Percentiles rank a stretch among this genome's conserved stretches.
These are phyloP conservation scores for Hesperia comma DNA, from an alignment of 2,888 invertebrate genomes.

Conservation along the genomic window DNA sequence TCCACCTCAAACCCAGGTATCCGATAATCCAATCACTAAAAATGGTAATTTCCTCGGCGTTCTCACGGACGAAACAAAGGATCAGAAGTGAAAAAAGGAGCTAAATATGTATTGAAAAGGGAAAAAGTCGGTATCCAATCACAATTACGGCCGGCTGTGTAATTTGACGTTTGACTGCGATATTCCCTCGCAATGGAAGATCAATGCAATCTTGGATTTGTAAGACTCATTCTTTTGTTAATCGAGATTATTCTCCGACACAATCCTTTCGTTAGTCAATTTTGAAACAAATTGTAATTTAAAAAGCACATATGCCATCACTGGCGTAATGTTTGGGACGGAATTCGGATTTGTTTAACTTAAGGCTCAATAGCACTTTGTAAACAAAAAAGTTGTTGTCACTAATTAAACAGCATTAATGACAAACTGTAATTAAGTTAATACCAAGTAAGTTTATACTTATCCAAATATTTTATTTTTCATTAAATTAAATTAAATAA, in stretches of 20 bases:
- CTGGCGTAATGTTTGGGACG: no score
- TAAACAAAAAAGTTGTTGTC: no score
- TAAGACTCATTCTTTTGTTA: conserved; percentile 32
- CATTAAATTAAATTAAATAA: no score
- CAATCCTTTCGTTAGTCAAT: neutral
- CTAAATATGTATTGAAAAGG: conserved; percentile 51
- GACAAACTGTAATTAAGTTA: no score
- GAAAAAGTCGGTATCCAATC: conserved; percentile 75
- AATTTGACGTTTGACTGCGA: conserved; percentile 58
- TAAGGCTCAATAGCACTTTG: no score
- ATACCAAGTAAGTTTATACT: no score
- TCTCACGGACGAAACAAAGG: conserved; percentile 79
- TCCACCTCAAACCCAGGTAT: conserved; percentile 61
- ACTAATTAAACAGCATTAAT: no score
- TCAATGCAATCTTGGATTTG: conserved; percentile 26
- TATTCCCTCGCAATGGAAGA: conserved; percentile 26
- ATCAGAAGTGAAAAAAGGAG: conserved; percentile 62
- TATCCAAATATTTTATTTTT: no score
- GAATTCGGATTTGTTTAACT: no score
- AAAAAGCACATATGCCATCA: no score
- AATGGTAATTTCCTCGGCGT: conserved; percentile 79
- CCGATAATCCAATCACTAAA: conserved; percentile 80
- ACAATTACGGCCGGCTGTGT: conserved; percentile 67
- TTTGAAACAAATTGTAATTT: no score
- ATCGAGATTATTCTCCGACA: conserved; percentile 22